Evolutionary conservation across 2,797 vertebrate species (phyloP).

Genomic region (Tapirus indicus): DNA sequence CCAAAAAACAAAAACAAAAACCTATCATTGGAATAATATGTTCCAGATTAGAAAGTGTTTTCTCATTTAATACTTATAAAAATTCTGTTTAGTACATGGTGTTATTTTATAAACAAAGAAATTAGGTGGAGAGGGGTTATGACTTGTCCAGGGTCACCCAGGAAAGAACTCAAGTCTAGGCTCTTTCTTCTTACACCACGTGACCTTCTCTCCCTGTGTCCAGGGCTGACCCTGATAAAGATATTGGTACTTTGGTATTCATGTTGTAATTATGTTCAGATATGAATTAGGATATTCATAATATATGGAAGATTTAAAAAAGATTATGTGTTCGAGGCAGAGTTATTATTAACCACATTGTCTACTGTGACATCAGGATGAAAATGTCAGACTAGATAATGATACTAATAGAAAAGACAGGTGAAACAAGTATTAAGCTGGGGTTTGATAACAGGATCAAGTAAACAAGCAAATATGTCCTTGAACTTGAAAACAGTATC

Average conservation of each 20-base stretch:
- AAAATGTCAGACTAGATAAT: not conserved
- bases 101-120: not conserved
- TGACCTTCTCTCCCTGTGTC: not conserved
- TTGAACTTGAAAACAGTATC: not conserved
- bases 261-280: not conserved
- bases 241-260: not conserved
- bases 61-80: not conserved
- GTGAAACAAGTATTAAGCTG: not conserved
- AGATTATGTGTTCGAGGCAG: not conserved
- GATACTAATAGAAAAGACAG: not conserved
- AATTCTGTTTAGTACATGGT: not conserved
- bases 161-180: not conserved
- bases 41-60: not conserved
- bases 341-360: not conserved
- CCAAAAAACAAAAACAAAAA: not conserved
- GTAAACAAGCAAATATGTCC: not conserved
- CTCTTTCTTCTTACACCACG: not conserved
- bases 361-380: not conserved
- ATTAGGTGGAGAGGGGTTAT: not conserved
- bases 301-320: not conserved
- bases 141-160: not conserved
- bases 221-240: not conserved
- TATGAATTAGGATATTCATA: not conserved
- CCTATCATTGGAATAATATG: not conserved
- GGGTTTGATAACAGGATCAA: not conserved